A percentile compares a stretch with the other conserved stretches of the same genome.
Evolutionary conservation across 2,797 vertebrate genomes (phyloP).

Genomic region (Zonotrichia albicollis): DNA sequence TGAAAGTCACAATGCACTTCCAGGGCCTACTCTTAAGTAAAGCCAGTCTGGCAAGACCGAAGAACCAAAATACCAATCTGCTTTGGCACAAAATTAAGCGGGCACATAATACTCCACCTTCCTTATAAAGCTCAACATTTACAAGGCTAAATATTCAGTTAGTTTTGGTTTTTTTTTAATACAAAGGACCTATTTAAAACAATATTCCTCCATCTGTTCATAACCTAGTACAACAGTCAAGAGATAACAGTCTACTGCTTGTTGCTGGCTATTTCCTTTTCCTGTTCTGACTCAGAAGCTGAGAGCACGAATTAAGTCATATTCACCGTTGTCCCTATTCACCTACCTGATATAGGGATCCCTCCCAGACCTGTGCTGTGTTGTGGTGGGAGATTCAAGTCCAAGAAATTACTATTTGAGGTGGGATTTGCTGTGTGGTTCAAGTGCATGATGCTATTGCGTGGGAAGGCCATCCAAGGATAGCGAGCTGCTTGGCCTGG

Average conservation of each 20-base stretch:
- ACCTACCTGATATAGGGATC: constrained; percentile 97
- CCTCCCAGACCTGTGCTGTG: constrained; percentile 98
- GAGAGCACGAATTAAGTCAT: constrained; percentile 53
- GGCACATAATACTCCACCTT: constrained; percentile 80
- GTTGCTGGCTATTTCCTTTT: constrained; percentile 32
- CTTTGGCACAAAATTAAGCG: constrained; percentile 64
- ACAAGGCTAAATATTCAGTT: constrained; percentile 75
- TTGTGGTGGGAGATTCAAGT: constrained; percentile 94
- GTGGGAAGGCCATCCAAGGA: constrained; percentile 94
- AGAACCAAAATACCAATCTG: constrained; percentile 42
- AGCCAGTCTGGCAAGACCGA: constrained; percentile 9
- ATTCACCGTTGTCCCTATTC: constrained; percentile 25
- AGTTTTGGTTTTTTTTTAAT: neutral
- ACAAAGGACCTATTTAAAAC: constrained; percentile 32
- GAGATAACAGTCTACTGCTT: neutral
- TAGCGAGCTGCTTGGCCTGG: constrained; percentile 91
- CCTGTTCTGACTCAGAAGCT: constrained; percentile 40
- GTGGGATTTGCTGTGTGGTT: constrained; percentile 96
- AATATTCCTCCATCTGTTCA: neutral
- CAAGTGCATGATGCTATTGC: constrained; percentile 98
- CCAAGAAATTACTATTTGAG: constrained; percentile 98
- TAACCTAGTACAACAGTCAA: constrained; percentile 3
- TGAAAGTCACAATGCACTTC: constrained; percentile 6
- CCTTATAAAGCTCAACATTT: constrained; percentile 84
- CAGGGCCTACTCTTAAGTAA: constrained; percentile 29